Conservation (phyloP, 2,113 vertebrate genomes). For the Elgaria multicarinata region DNA sequence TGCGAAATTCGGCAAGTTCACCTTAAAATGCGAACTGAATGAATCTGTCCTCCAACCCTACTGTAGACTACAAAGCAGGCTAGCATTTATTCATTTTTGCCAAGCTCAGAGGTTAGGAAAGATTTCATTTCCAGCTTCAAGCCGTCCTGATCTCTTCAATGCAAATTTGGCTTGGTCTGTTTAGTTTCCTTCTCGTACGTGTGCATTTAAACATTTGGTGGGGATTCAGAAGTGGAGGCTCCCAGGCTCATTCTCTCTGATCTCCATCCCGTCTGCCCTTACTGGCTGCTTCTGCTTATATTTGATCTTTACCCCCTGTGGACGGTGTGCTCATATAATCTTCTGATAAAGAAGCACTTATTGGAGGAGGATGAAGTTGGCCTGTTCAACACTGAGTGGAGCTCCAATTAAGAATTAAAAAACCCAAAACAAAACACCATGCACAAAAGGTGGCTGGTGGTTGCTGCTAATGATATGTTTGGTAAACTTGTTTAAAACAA, state of each 20-base stretch:
- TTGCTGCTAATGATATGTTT: conserved; percentile 58
- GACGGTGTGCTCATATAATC: conserved; percentile 6
- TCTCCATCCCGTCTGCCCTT: conserved; percentile 15
- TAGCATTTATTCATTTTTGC: neutral
- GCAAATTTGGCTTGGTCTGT: neutral
- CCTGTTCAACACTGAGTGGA: conserved; percentile 45
- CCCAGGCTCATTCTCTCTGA: conserved; percentile 7
- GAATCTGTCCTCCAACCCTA: neutral
- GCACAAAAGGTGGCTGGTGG: conserved; percentile 53
- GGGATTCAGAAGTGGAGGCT: neutral
- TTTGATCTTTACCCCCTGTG: conserved; percentile 9
- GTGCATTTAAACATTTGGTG: neutral
- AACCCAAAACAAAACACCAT: too few relatives aligned
- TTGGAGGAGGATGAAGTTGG: neutral
- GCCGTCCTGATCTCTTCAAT: neutral
- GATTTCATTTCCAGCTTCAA: neutral
- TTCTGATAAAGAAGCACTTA: conserved; percentile 28
- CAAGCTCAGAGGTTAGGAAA: neutral
- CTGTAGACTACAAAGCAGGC: neutral
- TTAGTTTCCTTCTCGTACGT: neutral
- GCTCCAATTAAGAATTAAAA: conserved; percentile 42
- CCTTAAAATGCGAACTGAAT: too few relatives aligned
- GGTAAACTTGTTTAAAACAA: conserved; percentile 69
- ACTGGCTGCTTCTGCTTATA: conserved; percentile 1
- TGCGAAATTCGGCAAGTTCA: too few relatives aligned